These are phyloP conservation scores for Melanerpes aurifrons DNA, from an alignment of 2,113 vertebrate genomes.

Conservation along the genomic window DNA sequence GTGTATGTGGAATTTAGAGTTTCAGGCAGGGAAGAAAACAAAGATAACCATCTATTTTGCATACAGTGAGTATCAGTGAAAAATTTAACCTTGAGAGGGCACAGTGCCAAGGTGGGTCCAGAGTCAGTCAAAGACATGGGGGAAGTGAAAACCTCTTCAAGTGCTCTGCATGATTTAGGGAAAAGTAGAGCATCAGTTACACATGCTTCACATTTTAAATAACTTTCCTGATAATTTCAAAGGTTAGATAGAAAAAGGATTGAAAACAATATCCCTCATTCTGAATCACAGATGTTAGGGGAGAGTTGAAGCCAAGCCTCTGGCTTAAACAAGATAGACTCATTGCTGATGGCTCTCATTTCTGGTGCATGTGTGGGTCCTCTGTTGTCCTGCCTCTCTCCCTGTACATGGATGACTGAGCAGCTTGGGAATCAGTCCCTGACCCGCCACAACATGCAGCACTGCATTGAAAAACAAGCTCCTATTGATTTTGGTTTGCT, in stretches of 20 bases:
- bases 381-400: background rate
- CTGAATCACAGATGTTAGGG: background rate
- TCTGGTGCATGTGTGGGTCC: background rate
- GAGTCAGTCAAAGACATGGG: background rate
- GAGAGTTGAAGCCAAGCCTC: background rate
- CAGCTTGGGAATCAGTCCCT: background rate
- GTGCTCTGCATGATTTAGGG: background rate
- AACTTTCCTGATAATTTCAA: background rate
- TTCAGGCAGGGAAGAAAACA: background rate
- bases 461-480: background rate
- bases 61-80: conserved; percentile 10
- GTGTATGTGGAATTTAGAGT: background rate
- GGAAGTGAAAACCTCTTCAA: background rate
- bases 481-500: background rate
- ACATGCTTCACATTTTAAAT: background rate
- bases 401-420: background rate
- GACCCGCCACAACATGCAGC: background rate
- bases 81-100: conserved; percentile 45
- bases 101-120: background rate
- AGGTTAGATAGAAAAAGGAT: background rate
- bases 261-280: background rate
- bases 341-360: background rate
- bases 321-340: background rate
- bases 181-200: background rate
- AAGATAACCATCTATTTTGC: conserved; percentile 8